Evolutionary conservation across 2,888 invertebrate genomes (phyloP).

Genomic region (Orchestes rusci): DNA sequence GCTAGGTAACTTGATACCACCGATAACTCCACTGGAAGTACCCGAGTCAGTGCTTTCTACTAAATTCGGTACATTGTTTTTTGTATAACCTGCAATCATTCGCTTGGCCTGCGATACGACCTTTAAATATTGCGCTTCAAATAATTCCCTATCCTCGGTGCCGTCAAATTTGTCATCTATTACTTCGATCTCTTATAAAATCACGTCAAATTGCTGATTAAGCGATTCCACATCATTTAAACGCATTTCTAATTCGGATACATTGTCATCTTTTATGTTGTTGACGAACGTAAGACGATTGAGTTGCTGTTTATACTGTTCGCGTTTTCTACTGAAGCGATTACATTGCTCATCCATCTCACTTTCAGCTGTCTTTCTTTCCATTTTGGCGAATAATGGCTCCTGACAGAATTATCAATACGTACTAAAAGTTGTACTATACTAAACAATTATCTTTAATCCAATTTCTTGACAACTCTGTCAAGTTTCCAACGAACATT

Average conservation of each 20-base stretch:
- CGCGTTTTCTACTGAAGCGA: too few species aligned
- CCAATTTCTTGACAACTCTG: too few species aligned
- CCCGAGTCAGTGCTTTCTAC: neutral
- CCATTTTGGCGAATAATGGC: too few species aligned
- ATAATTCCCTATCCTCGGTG: neutral
- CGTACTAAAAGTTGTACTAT: too few species aligned
- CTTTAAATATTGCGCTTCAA: neutral
- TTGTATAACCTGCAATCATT: neutral
- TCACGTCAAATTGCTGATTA: neutral
- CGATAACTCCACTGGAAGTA: neutral
- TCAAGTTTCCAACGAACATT: too few species aligned
- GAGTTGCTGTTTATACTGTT: too few species aligned
- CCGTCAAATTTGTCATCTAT: neutral
- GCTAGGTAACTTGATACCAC: constrained; percentile 1
- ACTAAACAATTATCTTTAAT: too few species aligned
- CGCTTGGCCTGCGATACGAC: neutral
- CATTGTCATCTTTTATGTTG: too few species aligned
- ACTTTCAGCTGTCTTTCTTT: too few species aligned
- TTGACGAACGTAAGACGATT: too few species aligned
- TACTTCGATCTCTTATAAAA: neutral
- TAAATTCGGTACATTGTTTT: neutral
- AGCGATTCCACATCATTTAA: neutral
- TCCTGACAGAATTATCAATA: too few species aligned
- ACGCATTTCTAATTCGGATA: neutral
- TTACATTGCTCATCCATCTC: too few species aligned